Evolutionary conservation across 2,888 invertebrate genomes (phyloP).

Genomic region (Agrochola circellaris): DNA sequence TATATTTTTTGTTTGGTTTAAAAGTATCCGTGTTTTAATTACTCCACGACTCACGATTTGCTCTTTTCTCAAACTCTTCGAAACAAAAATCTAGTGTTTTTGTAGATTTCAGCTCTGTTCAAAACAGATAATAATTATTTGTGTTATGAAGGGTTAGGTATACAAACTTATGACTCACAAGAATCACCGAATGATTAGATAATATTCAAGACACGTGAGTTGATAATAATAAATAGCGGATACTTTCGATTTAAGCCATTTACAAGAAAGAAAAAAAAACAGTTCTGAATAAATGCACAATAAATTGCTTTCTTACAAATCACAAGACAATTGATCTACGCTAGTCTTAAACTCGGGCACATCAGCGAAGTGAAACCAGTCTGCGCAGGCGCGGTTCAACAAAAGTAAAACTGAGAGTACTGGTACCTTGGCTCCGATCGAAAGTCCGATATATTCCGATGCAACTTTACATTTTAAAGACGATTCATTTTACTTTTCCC

Average conservation of each 20-base stretch:
- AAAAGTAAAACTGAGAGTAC: conserved; percentile 71
- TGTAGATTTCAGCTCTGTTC: not conserved
- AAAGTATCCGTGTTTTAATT: conserved; percentile 23
- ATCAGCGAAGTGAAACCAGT: conserved; percentile 67
- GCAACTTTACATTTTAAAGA: conserved; percentile 62
- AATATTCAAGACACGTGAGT: conserved; percentile 4
- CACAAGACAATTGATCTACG: conserved; percentile 56
- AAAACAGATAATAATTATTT: not conserved
- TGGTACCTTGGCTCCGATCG: conserved; percentile 69
- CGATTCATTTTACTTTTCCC: conserved; percentile 67
- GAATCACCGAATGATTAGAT: conserved; percentile 26
- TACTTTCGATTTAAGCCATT: conserved; percentile 17
- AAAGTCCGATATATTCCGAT: conserved; percentile 72
- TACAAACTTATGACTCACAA: conserved; percentile 23
- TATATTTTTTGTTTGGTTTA: not conserved
- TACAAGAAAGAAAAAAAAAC: conserved; percentile 14
- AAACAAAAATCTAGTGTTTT: not conserved
- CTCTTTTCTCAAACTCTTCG: not conserved
- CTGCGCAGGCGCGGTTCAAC: conserved; percentile 59
- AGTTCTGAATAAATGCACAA: conserved; percentile 38
- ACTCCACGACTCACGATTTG: conserved; percentile 14
- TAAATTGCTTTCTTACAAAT: conserved; percentile 57
- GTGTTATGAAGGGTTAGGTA: not conserved
- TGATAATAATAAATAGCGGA: conserved; percentile 29
- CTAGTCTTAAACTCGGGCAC: conserved; percentile 55